Base-by-base conservation (phyloP, 2,797 vertebrate species). In the Nannoperca australis region DNA sequence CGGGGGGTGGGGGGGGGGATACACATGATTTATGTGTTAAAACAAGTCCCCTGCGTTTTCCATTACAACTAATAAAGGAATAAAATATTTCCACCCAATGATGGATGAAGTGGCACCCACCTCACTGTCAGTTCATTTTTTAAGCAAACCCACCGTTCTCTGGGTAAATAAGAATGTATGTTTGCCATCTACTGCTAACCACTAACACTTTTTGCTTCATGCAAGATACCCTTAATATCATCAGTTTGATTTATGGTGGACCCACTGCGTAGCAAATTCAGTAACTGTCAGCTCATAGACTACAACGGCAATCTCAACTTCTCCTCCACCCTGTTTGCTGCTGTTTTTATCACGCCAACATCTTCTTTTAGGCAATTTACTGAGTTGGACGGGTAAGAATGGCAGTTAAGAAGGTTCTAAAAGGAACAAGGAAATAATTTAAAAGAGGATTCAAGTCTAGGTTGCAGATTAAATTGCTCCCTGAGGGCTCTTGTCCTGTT, bases 81-180 rank as follows among this genome's bases (percentile, higher is more conserved):
- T 94, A 79, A 90, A 94, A 94, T 94, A 94, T 94, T 94, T 91
- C 83, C 84, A 71, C 54, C 83, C 32, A n/a, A 71, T 95, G 95
- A 95, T 94, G 93, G 94, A 95, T 95, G 94, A 93, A 94, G 92
- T 92, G 70, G 85, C 83, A n/a, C 68, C 30, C 74, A 85, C 82
- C 84, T 92, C 85, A 88, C 88, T 94, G 93, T 94, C 95, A 94
- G 92, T 95, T 94, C 88, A 93, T 95, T 95, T 92, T 95, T 95
- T 94, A 94, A 93, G 82, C 82, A 90, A 86, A 91, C 83, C 89
- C 92, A 76, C 87, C 53, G 45, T 86, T 89, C 83, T 92, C 88
- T 67, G 86, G 84, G 93, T 94, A 95, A 95, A 95, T 94, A 95
- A 92, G 86, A 91, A 92, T 84, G 84, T 44, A 78, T 84, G 88